Evolutionary conservation across 2,888 invertebrate species (phyloP), one percentile per base, ranked within the genome.

Genomic region (Halocaridina rubra): DNA sequence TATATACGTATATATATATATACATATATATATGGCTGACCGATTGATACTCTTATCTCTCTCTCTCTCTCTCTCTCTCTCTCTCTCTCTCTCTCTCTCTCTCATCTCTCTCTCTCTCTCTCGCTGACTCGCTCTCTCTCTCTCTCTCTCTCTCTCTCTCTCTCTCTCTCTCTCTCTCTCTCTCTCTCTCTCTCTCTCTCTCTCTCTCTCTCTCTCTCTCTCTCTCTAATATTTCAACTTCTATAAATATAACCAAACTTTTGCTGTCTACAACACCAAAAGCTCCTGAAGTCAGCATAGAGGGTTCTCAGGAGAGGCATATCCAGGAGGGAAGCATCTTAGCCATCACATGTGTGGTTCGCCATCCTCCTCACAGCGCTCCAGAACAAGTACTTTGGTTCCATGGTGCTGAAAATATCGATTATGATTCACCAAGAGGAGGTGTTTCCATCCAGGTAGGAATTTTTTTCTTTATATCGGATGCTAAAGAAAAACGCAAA

Each of bases 241-340:
- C n/a, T n/a, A n/a, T n/a, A n/a, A n/a, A n/a, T n/a, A n/a, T n/a
- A n/a, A n/a, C n/a, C n/a, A n/a, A n/a, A n/a, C n/a, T n/a, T n/a
- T n/a, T n/a, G n/a, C n/a, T n/a, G 16, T 16, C 67, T 3, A 16
- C 67, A 7, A n/a, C 67, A 16, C 29, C 7, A 13, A 27, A 59
- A 77, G 77, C 30, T 57, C 77, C 77, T 4, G 30, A 29, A 32
- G 77, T 61, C 10, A 19, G 19, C 30, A 80, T 84, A 8, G 84
- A 84, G 61, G 84, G 84, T 19, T 39, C 74, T 4, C 19, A 8
- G 29, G 86, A 81, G 78, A 77, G 86, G 2, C 77, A 86, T 74
- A 86, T 86, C 69, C 86, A 86, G 74, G 67, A 72, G 69, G 86
- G 86, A 27, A 86, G 86, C 79, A 74, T 86, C 24, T 74, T 86